Evolutionary conservation across 2,888 invertebrate genomes (phyloP).

Genomic region (Helobdella robusta): DNA sequence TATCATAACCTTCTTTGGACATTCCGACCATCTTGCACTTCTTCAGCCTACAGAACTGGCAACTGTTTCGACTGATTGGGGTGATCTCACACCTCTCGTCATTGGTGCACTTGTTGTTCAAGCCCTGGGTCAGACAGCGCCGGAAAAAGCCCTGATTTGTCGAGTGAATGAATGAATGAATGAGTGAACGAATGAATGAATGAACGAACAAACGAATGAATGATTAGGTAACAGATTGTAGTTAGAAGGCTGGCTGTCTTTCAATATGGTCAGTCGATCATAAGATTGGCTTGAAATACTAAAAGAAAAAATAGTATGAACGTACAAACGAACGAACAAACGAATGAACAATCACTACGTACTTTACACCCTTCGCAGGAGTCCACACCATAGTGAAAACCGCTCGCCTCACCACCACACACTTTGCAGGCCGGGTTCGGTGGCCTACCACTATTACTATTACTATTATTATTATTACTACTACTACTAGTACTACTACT

Average conservation of each 20-base stretch:
- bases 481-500: no score
- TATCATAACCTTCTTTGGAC: slow-evolving; percentile 46
- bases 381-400: slow-evolving; percentile 48
- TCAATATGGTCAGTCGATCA: no score
- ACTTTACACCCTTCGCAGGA: slow-evolving; percentile 49
- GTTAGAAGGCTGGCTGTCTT: no score
- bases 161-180: no score
- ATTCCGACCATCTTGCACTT: slow-evolving; percentile 50
- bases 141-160: slow-evolving; percentile 50
- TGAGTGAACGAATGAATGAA: no score
- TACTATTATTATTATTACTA: no score
- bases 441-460: no score
- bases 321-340: not conserved
- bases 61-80: slow-evolving; percentile 48
- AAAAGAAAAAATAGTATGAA: not conserved
- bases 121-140: slow-evolving; percentile 49
- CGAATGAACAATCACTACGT: not conserved
- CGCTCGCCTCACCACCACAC: slow-evolving; percentile 47
- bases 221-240: no score
- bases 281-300: no score
- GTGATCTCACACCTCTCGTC: slow-evolving; percentile 50
- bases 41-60: slow-evolving; percentile 49
- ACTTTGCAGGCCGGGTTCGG: slow-evolving; percentile 42
- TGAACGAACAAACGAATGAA: no score
- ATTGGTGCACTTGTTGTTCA: slow-evolving; percentile 49